phyloP scores from a whole-genome alignment of 2,113 vertebrate genomes.

The Brienomyrus longianalis region DNA sequence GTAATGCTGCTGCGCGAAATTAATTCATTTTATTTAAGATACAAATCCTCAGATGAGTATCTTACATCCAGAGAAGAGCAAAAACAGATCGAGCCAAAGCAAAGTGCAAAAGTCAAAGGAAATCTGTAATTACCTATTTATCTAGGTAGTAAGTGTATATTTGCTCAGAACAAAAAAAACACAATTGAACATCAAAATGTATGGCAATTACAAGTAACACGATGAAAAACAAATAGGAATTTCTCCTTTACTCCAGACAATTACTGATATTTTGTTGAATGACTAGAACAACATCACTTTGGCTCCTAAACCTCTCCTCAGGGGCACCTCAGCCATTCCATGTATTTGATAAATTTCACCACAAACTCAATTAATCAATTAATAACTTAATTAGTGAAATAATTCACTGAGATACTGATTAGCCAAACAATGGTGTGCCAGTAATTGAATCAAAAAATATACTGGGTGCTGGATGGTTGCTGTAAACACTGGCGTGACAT shows the following conservation, averaged over 20 bases:
- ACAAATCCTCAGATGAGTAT: not conserved
- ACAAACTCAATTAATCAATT: not conserved
- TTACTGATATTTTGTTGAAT: not conserved
- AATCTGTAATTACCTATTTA: not conserved
- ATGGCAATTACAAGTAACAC: not conserved
- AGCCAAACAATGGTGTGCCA: not conserved
- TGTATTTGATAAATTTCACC: not conserved
- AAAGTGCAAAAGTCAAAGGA: not conserved
- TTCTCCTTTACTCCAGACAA: not conserved
- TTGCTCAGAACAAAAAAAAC: not conserved
- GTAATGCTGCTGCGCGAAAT: not conserved
- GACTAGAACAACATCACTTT: not conserved
- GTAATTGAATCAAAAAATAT: not conserved
- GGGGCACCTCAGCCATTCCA: not conserved
- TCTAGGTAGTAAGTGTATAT: not conserved
- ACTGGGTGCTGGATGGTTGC: not conserved
- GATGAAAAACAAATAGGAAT: not conserved
- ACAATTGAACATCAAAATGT: not conserved
- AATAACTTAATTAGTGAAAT: not conserved
- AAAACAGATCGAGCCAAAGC: too few relatives aligned
- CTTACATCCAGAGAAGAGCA: not conserved
- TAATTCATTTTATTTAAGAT: not conserved
- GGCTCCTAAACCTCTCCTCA: not conserved
- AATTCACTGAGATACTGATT: not conserved
- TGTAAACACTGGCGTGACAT: not conserved